Evolutionary conservation across 1,140 invertebrate species (phyloP).

Genomic region (Aphaenogaster floridana): DNA sequence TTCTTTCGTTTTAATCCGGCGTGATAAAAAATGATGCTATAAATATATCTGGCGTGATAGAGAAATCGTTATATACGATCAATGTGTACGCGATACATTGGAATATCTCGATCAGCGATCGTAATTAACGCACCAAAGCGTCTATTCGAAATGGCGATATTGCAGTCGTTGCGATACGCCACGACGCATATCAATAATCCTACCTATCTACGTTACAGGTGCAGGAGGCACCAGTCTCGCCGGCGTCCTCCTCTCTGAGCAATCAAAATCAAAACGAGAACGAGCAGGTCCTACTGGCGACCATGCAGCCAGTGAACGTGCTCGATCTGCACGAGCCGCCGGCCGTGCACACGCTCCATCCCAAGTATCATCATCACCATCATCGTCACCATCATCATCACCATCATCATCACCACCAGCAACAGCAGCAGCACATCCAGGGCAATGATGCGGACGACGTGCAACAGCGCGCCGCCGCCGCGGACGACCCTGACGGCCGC

Average conservation of each 20-base stretch:
- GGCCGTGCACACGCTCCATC: slow-evolving; percentile 87
- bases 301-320: slow-evolving; percentile 92
- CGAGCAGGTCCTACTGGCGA: slow-evolving; percentile 90
- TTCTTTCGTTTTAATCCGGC: not conserved
- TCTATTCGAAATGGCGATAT: not conserved
- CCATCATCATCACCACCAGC: slow-evolving; percentile 81
- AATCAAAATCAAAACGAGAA: slow-evolving; percentile 85
- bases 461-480: slow-evolving; percentile 61
- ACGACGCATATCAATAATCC: not conserved
- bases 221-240: slow-evolving; percentile 84
- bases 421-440: slow-evolving; percentile 75
- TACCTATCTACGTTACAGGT: slow-evolving; percentile 74
- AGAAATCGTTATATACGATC: slow-evolving; percentile 10
- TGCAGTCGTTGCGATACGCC: not conserved
- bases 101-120: slow-evolving; percentile 5
- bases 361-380: slow-evolving; percentile 87
- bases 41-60: not conserved
- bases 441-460: slow-evolving; percentile 67
- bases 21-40: slow-evolving; percentile 7
- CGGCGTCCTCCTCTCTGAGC: slow-evolving; percentile 85
- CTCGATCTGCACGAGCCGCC: slow-evolving; percentile 89
- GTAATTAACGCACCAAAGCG: not conserved
- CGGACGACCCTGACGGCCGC: slow-evolving; percentile 87
- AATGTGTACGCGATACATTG: not conserved
- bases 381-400: slow-evolving; percentile 81